A percentile compares a stretch with the other conserved stretches of the same genome.
Evolutionary conservation across 2,888 invertebrate genomes (phyloP).

Genomic region (Ennomos fuscantarius): DNA sequence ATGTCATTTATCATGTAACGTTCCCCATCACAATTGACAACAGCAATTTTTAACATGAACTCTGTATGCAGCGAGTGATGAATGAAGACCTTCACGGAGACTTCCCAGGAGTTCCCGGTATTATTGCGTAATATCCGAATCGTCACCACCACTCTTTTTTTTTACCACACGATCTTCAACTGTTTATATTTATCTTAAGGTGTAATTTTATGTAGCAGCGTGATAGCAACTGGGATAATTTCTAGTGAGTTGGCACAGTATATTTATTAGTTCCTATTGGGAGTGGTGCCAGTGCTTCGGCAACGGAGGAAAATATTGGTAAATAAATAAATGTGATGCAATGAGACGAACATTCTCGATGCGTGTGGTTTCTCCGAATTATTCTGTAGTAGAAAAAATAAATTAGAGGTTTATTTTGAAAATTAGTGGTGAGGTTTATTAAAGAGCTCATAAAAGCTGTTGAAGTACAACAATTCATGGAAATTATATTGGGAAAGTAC

Average conservation of each 20-base stretch:
- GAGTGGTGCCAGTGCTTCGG: conserved; percentile 63
- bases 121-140: conserved; percentile 33
- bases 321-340: conserved; percentile 67
- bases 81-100: conserved; percentile 33
- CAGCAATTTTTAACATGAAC: conserved; percentile 8
- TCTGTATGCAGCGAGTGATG: conserved; percentile 35
- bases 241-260: conserved; percentile 20
- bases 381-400: conserved; percentile 1
- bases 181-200: conserved; percentile 15
- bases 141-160: conserved; percentile 16
- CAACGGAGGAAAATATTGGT: conserved; percentile 49
- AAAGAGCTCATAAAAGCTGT: too few relatives aligned
- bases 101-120: conserved; percentile 28
- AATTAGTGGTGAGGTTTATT: too few relatives aligned
- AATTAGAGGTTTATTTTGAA: too few relatives aligned
- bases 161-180: conserved; percentile 19
- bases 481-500: too few relatives aligned
- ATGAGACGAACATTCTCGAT: conserved; percentile 54
- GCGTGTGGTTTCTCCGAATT: conserved; percentile 13
- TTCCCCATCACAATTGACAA: conserved; percentile 15
- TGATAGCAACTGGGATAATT: conserved; percentile 17
- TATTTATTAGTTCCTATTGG: conserved; percentile 40
- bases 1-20: conserved; percentile 8
- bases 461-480: too few relatives aligned
- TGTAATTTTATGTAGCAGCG: conserved; percentile 11